These are phyloP conservation scores for Phoenicopterus ruber DNA, from an alignment of 2,113 vertebrate species.

Conservation along the genomic window DNA sequence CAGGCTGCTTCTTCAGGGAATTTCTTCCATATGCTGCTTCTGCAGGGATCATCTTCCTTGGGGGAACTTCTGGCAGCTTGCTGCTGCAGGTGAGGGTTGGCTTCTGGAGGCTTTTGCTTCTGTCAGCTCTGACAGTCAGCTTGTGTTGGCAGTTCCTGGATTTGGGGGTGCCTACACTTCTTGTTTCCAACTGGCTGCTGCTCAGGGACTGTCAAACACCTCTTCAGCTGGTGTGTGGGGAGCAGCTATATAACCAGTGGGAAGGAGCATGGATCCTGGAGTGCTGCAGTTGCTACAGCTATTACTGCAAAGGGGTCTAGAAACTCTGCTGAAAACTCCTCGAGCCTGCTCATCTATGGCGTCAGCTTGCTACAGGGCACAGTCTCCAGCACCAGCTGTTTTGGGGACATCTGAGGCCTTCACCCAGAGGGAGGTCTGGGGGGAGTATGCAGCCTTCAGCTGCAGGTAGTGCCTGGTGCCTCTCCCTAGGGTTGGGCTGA, in stretches of 20 bases:
- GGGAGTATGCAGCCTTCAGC: neutral
- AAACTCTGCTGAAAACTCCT: neutral
- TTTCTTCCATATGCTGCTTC: constrained; percentile 23
- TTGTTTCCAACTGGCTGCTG: neutral
- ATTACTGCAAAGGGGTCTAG: neutral
- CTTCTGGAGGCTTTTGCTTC: neutral
- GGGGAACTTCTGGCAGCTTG: neutral
- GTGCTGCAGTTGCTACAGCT: neutral
- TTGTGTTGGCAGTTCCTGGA: neutral
- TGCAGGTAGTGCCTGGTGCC: neutral
- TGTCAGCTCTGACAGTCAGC: neutral
- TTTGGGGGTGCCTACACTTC: neutral
- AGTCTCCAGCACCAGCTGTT: neutral
- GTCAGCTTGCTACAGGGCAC: neutral
- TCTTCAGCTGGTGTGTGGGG: neutral
- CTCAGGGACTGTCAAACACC: neutral
- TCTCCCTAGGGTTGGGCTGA: neutral
- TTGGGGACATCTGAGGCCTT: neutral
- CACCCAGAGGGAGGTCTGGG: neutral
- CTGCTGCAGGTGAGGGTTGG: neutral
- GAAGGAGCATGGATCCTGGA: neutral
- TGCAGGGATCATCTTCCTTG: neutral
- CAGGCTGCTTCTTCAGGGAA: neutral
- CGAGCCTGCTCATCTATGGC: neutral
- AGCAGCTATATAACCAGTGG: neutral